phyloP scores from a whole-genome alignment of 2,797 vertebrate species.

The Lacerta agilis region DNA sequence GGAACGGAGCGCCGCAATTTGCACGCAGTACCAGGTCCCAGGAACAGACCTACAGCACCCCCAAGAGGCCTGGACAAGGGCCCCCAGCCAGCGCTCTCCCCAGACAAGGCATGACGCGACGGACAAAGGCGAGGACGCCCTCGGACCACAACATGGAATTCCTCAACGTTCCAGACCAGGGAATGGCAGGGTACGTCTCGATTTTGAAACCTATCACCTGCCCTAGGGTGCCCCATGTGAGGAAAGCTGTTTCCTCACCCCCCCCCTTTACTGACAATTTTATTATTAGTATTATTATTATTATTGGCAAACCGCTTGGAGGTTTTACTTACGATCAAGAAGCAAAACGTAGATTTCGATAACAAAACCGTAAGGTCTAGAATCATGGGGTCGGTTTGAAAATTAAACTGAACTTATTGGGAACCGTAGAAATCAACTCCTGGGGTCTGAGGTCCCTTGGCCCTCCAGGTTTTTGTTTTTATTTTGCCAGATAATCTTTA shows the following conservation, averaged over 20 bases:
- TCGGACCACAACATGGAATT: constrained; percentile 89
- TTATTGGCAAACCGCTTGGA: too few relatives aligned
- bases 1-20: constrained; percentile 85
- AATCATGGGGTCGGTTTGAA: too few relatives aligned
- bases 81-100: constrained; percentile 77
- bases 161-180: constrained; percentile 95
- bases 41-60: constrained; percentile 73
- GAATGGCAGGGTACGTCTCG: constrained; percentile 89
- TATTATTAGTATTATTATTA: too few relatives aligned
- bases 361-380: too few relatives aligned
- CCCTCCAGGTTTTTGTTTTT: too few relatives aligned
- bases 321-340: too few relatives aligned
- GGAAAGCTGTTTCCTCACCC: not conserved
- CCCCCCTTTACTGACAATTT: too few relatives aligned
- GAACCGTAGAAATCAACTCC: too few relatives aligned
- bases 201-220: accelerated
- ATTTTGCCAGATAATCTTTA: too few relatives aligned
- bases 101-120: constrained; percentile 68
- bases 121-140: constrained; percentile 54
- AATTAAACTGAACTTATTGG: too few relatives aligned
- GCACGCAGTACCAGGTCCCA: constrained; percentile 44
- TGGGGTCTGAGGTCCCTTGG: too few relatives aligned
- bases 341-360: too few relatives aligned
- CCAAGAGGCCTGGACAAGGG: constrained; percentile 67
- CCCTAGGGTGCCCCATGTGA: not conserved